Evolutionary conservation across 2,113 vertebrate species (phyloP).

Genomic region (Ophthalmolycus amberensis): DNA sequence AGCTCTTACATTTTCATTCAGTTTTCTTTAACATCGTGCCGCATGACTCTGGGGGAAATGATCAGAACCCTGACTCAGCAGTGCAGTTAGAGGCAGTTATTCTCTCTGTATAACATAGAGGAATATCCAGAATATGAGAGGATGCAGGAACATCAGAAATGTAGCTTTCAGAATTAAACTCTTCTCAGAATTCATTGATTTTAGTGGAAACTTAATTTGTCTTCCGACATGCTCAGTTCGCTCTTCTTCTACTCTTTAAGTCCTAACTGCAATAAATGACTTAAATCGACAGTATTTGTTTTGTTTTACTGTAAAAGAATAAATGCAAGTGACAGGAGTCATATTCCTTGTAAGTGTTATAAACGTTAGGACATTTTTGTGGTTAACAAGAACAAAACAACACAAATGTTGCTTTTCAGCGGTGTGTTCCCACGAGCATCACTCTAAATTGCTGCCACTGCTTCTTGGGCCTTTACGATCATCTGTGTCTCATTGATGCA

Average conservation of each 20-base stretch:
- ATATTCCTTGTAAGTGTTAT: background rate
- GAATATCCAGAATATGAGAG: background rate
- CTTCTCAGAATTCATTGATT: background rate
- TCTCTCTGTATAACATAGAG: background rate
- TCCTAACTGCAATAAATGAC: background rate
- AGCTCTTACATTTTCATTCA: too few species aligned
- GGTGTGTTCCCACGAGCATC: slow-evolving; percentile 48
- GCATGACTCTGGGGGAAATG: background rate
- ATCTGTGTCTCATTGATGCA: slow-evolving; percentile 46
- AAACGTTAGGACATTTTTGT: background rate
- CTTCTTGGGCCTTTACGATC: slow-evolving; percentile 40
- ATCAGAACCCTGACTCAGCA: background rate
- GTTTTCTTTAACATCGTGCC: background rate
- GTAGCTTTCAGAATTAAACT: background rate
- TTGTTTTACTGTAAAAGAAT: background rate
- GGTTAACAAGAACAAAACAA: background rate
- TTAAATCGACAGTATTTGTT: background rate
- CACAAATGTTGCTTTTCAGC: background rate
- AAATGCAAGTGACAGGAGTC: background rate
- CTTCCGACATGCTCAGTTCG: background rate
- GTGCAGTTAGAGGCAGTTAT: background rate
- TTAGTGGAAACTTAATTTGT: background rate
- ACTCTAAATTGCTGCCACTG: slow-evolving; percentile 13
- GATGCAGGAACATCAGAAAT: background rate
- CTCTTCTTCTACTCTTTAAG: background rate